Conservation (phyloP, 2,797 vertebrate species). For the Stomatorhinus walkeri region DNA sequence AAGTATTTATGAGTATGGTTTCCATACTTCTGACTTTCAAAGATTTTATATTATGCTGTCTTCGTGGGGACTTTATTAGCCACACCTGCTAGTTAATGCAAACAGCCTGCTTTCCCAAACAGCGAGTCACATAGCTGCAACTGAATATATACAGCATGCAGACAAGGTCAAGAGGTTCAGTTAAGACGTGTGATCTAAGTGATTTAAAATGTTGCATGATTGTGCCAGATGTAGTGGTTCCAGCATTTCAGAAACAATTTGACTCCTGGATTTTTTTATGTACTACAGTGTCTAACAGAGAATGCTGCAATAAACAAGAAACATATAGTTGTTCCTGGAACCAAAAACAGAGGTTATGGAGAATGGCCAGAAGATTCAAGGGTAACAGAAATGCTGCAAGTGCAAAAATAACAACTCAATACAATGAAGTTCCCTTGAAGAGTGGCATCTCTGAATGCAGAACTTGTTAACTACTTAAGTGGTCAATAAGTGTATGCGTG, state of each 20-base stretch:
- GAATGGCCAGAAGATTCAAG: neutral
- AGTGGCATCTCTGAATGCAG: neutral
- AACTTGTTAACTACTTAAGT: neutral
- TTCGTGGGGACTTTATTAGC: neutral
- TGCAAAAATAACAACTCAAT: neutral
- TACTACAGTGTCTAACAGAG: neutral
- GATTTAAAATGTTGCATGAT: neutral
- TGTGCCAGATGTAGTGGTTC: neutral
- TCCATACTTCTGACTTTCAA: neutral
- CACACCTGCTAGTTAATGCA: neutral
- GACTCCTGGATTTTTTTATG: neutral
- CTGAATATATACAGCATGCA: neutral
- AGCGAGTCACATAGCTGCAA: neutral
- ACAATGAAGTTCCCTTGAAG: neutral
- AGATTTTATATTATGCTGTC: neutral
- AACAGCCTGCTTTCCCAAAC: neutral
- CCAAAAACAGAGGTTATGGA: neutral
- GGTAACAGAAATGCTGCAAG: neutral
- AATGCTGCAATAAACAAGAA: neutral
- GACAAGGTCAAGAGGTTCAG: neutral
- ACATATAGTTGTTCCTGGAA: neutral
- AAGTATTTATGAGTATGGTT: conserved; percentile 28
- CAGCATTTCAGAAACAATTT: neutral
- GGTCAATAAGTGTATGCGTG: neutral
- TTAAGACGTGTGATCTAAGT: neutral